Base-by-base conservation (phyloP, 2,797 vertebrate species). In the Lycodopsis pacificus region DNA sequence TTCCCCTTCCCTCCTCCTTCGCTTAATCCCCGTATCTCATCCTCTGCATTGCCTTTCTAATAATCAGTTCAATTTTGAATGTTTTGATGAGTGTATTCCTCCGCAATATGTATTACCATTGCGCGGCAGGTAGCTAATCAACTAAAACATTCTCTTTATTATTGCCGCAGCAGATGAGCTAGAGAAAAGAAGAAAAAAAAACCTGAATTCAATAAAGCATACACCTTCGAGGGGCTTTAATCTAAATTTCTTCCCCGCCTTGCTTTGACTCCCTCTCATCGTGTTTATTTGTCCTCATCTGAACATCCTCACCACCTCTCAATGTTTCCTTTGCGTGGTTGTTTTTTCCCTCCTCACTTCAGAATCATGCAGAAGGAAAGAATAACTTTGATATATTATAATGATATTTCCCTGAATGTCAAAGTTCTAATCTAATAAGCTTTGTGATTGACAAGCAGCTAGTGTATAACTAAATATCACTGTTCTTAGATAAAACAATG, bases 131-230 rank as follows among this genome's bases (percentile, higher is more conserved):
- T 91, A 94, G 83, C 91, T 94, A 94, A 94, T 94, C 91, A 93
- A 88, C 86, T 92, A 92, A 92, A 93, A 87, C 84, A 88, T 91
- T 91, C 65, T 89, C 91, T 93, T 88, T 87, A 90, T 94, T 94
- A 94, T 92, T 93, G 86, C 89, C 25, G 22, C 80, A 58, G 76
- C 86, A 92, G 84, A 91, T 82, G 86, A 93, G 86, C 82, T 70
- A 20, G 88, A 76, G 86, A 90, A 83, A 84, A 73, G 84, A 86
- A 71, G 3, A 3, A 88, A 75, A 87, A 87, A 89, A 86, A 87
- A 73, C 15, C 15, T 65, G 74, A 87, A 94, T 93, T 92, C 88
- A 93, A 93, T 93, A 91, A 94, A 91, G 87, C n/a, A 0, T 38
- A 62, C 87, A 83, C 73, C 85, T 89, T 88, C 68, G 57, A 91